These are phyloP conservation scores for Sinosuthora webbiana DNA, from an alignment of 2,113 vertebrate species.

Conservation along the genomic window DNA sequence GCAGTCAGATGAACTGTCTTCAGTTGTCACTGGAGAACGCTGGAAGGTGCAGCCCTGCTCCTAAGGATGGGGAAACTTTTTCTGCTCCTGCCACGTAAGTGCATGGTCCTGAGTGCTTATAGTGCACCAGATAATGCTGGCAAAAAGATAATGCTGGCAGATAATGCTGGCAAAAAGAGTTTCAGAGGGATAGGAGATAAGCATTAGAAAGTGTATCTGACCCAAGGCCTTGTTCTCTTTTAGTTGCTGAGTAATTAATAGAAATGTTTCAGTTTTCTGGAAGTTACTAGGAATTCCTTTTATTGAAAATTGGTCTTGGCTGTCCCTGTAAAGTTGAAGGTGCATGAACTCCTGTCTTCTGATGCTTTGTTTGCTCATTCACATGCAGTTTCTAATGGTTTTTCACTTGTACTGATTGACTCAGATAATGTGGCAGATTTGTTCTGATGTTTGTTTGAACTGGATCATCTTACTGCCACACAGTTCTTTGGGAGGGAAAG, in stretches of 20 bases:
- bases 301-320: not conserved
- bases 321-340: not conserved
- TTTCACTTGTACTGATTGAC: not conserved
- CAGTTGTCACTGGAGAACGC: fast-evolving
- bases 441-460: not conserved
- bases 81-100: not conserved
- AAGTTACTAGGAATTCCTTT: not conserved
- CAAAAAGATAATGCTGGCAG: not conserved
- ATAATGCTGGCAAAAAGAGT: not conserved
- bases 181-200: not conserved
- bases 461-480: not conserved
- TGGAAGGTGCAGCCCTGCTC: not conserved
- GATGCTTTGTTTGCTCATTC: not conserved
- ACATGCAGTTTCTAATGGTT: not conserved
- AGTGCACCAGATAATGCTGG: not conserved
- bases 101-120: not conserved
- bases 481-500: not conserved
- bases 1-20: not conserved
- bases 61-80: not conserved
- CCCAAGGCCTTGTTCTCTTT: not conserved
- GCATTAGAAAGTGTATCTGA: not conserved
- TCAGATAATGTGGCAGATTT: not conserved
- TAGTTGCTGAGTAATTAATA: not conserved
- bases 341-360: not conserved
- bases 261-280: not conserved